Base-by-base conservation (phyloP, 92 coral and sea anemone genomes). In the Scolanthus callimorphus region DNA sequence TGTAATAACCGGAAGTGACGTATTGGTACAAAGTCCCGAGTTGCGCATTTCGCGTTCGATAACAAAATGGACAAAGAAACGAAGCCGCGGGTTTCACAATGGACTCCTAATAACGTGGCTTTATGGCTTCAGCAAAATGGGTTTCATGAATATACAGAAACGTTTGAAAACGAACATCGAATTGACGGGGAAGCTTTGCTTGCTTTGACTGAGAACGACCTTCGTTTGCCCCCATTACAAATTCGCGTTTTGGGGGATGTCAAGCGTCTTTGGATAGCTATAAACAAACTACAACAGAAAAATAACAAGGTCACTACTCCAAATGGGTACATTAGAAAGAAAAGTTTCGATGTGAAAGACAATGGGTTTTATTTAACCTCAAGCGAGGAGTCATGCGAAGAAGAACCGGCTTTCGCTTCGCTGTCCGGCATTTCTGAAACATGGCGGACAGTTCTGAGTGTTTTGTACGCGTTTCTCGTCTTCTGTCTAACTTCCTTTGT, bases 401-500 rank as follows among this genome's bases (percentile, higher is more conserved):
- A 86, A 1, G 78, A 70, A 31, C 50, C 58, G 25, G 48, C 52
- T 1, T 49, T 68, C 17, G 66, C 62, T 13, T 60, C 76, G 0
- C 70, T 91, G 22, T 87, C 97, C 17, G 55, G 63, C 39, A 74
- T 92, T 4, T 82, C 90, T 20, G 96, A 88, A 53, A 88, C 85
- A 21, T 80, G 85, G 70, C 91, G 98, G 49, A 92, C 96, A 17
- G 25, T 85, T 29, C 62, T 80, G 13, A 80, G 96, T 39, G 39
- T 84, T 21, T 28, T 84, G 44, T 92, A 92, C 50, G 91, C 94
- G 11, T 69, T 86, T 34, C 22, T 81, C 19, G 98, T 88, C 57
- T 76, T 92, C 47, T 79, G 91, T 23, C 55, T 92, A 52, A 84
- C 98, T 4, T 69, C 98, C 6, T 88, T 92, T 58, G 91, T 90